These are phyloP conservation scores for Tinea pellionella DNA, from an alignment of 2,888 invertebrate species.

Conservation along the genomic window DNA sequence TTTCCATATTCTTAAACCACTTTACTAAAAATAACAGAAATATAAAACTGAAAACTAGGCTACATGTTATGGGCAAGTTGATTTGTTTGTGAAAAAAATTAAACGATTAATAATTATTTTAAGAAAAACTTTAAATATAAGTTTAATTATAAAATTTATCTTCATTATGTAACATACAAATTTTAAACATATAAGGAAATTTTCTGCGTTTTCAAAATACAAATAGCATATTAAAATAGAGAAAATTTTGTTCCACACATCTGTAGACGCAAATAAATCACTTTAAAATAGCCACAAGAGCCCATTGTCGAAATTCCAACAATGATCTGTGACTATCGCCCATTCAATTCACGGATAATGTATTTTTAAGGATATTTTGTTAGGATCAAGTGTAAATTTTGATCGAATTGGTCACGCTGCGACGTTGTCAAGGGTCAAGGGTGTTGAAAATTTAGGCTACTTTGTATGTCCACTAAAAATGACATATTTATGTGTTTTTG, in stretches of 20 bases:
- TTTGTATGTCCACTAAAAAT: constrained; percentile 39
- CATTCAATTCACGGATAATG: constrained; percentile 58
- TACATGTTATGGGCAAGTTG: no score
- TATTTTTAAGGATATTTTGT: constrained; percentile 55
- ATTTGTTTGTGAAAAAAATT: no score
- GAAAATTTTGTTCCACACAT: constrained; percentile 7
- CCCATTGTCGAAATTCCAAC: constrained; percentile 31
- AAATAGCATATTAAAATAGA: background rate
- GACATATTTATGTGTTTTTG: constrained; percentile 47
- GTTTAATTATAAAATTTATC: no score
- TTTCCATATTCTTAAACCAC: no score
- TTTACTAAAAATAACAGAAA: no score
- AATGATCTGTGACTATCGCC: constrained; percentile 55
- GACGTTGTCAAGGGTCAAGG: constrained; percentile 49
- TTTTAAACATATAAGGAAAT: no score
- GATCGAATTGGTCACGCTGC: constrained; percentile 51
- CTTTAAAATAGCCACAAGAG: constrained; percentile 15
- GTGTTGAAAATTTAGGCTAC: constrained; percentile 35
- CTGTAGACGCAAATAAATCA: constrained; percentile 10
- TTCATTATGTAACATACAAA: no score
- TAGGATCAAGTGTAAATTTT: constrained; percentile 52
- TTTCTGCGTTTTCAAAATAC: no score
- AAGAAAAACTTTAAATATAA: no score
- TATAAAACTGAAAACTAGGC: no score
- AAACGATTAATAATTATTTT: no score